Evolutionary conservation across 2,113 vertebrate species (phyloP).

Genomic region (Channa maculata): DNA sequence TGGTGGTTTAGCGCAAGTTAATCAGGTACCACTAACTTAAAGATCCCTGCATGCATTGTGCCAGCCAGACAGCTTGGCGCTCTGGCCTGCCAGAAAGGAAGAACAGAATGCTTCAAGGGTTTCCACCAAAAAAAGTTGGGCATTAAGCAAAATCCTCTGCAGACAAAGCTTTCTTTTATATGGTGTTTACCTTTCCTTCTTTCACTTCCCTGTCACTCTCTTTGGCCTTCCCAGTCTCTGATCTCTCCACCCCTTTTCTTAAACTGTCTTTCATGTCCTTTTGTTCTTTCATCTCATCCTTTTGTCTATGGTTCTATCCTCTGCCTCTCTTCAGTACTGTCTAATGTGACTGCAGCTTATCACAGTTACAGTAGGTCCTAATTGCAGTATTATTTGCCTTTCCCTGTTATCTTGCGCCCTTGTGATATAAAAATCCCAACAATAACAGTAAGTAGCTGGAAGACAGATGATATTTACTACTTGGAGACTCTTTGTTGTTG

Average conservation of each 20-base stretch:
- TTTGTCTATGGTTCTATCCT: conserved; percentile 40
- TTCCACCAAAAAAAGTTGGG: conserved; percentile 44
- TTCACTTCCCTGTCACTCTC: conserved; percentile 35
- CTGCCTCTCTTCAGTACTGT: conserved; percentile 33
- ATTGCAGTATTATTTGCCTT: conserved; percentile 73
- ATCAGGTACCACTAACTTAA: conserved; percentile 16
- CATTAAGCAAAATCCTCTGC: conserved; percentile 39
- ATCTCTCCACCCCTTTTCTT: conserved; percentile 12
- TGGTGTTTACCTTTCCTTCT: conserved; percentile 52
- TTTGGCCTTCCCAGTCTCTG: conserved; percentile 20
- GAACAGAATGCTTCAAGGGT: conserved; percentile 27
- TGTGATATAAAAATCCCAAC: conserved; percentile 41
- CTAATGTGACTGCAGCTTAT: conserved; percentile 60
- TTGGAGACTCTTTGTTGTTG: conserved; percentile 58
- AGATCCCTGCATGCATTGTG: conserved; percentile 1
- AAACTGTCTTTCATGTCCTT: conserved; percentile 32
- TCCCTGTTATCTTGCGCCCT: conserved; percentile 62
- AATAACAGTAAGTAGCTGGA: conserved; percentile 49
- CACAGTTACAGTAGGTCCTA: conserved; percentile 65
- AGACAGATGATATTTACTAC: conserved; percentile 70
- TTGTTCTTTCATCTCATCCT: conserved; percentile 29
- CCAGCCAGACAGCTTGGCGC: conserved; percentile 36
- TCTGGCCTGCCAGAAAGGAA: conserved; percentile 11
- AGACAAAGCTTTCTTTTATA: conserved; percentile 65
- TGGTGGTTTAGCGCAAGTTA: not conserved